Evolutionary conservation across 2,888 invertebrate species (phyloP).

Genomic region (Sabatieria punctata): DNA sequence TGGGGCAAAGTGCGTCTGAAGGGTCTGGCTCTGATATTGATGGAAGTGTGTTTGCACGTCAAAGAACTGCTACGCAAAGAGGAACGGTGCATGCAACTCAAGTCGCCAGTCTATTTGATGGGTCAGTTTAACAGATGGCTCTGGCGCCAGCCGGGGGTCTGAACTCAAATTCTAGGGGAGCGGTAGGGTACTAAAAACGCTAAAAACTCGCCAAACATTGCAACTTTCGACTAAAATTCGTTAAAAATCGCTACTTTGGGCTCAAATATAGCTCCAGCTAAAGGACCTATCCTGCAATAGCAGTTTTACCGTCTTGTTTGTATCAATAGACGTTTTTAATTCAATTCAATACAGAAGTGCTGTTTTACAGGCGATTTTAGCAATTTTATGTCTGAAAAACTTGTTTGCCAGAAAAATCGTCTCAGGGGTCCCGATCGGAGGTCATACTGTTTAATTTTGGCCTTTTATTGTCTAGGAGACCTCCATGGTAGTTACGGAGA

Average conservation of each 20-base stretch:
- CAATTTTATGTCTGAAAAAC: too few species aligned
- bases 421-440: too few species aligned
- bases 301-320: too few species aligned
- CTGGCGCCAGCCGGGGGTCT: too few species aligned
- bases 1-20: constrained; percentile 35
- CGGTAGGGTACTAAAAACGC: too few species aligned
- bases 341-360: not conserved
- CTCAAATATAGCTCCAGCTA: not conserved
- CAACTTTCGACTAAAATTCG: too few species aligned
- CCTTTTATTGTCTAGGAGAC: constrained; percentile 42
- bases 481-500: constrained; percentile 56
- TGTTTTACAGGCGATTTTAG: too few species aligned
- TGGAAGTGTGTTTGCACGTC: constrained; percentile 40
- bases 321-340: not conserved
- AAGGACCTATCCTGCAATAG: too few species aligned
- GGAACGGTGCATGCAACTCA: constrained; percentile 40
- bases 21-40: constrained; percentile 39
- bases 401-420: not conserved
- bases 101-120: constrained; percentile 44
- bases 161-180: too few species aligned
- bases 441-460: not conserved
- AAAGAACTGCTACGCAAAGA: constrained; percentile 40
- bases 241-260: too few species aligned
- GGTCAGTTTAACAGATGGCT: too few species aligned
- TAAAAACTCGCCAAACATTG: too few species aligned